These are phyloP conservation scores for Strix aluco DNA, from an alignment of 2,113 vertebrate species.

Conservation along the genomic window DNA sequence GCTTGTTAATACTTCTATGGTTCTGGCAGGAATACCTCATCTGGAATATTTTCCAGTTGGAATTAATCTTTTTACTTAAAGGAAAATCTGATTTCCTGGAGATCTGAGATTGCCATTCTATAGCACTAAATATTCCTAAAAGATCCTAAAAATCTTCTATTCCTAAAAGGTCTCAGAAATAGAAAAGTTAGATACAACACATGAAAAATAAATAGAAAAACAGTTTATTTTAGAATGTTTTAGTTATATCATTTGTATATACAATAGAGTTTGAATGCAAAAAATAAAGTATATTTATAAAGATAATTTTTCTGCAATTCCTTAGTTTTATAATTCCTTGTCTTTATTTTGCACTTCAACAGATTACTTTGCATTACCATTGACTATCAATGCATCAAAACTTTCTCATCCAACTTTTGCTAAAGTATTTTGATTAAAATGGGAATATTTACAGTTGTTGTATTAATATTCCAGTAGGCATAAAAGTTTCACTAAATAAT, in stretches of 20 bases:
- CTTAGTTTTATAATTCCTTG: background rate
- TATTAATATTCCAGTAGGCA: conserved; percentile 67
- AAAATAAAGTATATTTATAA: background rate
- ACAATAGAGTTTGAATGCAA: background rate
- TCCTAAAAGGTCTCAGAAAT: conserved; percentile 9
- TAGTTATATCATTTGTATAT: background rate
- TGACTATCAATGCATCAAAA: conserved; percentile 24
- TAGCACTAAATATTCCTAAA: background rate
- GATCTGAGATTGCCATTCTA: background rate
- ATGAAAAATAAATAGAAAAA: conserved; percentile 7
- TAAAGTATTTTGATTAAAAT: conserved; percentile 71
- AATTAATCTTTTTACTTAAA: background rate
- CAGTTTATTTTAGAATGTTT: background rate
- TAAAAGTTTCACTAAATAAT: conserved; percentile 74
- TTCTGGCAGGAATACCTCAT: background rate
- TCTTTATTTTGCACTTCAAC: conserved; percentile 23
- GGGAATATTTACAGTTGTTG: conserved; percentile 68
- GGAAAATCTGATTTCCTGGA: conserved; percentile 4
- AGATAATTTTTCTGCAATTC: background rate
- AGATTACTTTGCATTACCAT: background rate
- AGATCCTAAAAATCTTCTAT: too few species aligned
- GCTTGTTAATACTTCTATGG: background rate
- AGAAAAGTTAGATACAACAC: background rate
- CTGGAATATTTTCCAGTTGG: background rate
- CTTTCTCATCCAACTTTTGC: conserved; percentile 35